Percentiles rank a stretch among this genome's conserved stretches.
These are phyloP conservation scores for Galerucella nymphaeae DNA, from an alignment of 2,888 invertebrate genomes.

Conservation along the genomic window DNA sequence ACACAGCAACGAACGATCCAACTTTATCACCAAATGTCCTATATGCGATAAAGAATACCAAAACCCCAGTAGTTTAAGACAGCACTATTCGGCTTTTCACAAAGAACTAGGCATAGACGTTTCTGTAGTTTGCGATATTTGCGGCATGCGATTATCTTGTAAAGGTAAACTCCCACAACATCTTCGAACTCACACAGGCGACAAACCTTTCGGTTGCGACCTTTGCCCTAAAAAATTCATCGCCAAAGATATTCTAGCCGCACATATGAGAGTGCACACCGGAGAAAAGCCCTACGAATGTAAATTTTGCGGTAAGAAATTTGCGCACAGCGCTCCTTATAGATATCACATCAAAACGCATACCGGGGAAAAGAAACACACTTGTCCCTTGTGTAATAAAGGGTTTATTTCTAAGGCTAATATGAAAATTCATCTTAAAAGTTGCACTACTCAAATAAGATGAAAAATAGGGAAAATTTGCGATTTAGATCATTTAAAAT, in stretches of 20 bases:
- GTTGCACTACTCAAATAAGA: conserved; percentile 37
- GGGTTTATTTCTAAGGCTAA: conserved; percentile 46
- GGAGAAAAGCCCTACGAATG: conserved; percentile 55
- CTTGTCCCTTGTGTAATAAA: conserved; percentile 43
- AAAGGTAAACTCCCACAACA: conserved; percentile 63
- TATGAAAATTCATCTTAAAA: conserved; percentile 46
- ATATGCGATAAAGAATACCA: conserved; percentile 42
- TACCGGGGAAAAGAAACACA: conserved; percentile 43
- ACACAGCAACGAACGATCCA: conserved; percentile 34
- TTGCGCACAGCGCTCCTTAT: conserved; percentile 44
- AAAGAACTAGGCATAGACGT: conserved; percentile 57
- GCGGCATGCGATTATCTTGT: conserved; percentile 58
- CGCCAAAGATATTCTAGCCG: conserved; percentile 48
- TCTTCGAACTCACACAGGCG: conserved; percentile 45
- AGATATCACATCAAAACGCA: conserved; percentile 46
- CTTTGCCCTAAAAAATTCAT: conserved; percentile 43
- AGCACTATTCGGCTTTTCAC: conserved; percentile 53
- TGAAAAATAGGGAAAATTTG: background rate
- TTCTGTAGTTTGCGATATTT: conserved; percentile 60
- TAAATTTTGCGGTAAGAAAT: conserved; percentile 43
- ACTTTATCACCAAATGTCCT: conserved; percentile 37
- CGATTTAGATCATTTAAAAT: background rate
- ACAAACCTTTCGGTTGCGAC: conserved; percentile 52
- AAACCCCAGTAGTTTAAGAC: conserved; percentile 45
- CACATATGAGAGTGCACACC: conserved; percentile 55